These are phyloP conservation scores for Miltochrista miniata DNA, from an alignment of 2,888 invertebrate genomes.

Conservation along the genomic window DNA sequence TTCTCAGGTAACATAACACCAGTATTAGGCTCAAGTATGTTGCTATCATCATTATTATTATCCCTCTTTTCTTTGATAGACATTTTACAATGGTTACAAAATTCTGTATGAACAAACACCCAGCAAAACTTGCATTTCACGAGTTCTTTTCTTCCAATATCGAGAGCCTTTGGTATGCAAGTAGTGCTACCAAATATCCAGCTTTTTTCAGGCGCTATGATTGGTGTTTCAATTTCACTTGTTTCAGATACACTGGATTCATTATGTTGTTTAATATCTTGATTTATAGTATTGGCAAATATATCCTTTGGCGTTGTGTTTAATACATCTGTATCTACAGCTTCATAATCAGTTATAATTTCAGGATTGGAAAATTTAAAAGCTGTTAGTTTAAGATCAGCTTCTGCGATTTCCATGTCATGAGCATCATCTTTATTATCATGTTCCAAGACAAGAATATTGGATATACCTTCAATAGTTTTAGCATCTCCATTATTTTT, in stretches of 20 bases:
- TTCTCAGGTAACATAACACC: background rate
- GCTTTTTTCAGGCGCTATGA: slow-evolving; percentile 24
- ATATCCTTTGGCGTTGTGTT: background rate
- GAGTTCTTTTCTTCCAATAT: background rate
- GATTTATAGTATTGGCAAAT: background rate
- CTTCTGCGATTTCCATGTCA: background rate
- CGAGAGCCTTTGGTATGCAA: background rate
- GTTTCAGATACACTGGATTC: background rate
- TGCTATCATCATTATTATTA: background rate
- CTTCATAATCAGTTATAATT: background rate
- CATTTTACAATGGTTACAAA: slow-evolving; percentile 52
- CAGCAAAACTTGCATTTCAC: slow-evolving; percentile 51
- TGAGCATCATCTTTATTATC: background rate
- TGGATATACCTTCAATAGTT: too few species aligned
- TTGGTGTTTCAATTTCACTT: background rate
- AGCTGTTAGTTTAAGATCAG: background rate
- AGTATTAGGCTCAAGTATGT: background rate
- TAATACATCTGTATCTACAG: background rate
- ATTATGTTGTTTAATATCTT: background rate
- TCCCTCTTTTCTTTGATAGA: slow-evolving; percentile 1
- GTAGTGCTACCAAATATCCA: slow-evolving; percentile 40
- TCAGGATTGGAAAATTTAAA: background rate
- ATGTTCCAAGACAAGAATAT: too few species aligned
- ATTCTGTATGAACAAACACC: slow-evolving; percentile 42
- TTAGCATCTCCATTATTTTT: background rate